Evolutionary conservation across 2,888 invertebrate genomes (phyloP).

Genomic region (Calameuta pallipes): DNA sequence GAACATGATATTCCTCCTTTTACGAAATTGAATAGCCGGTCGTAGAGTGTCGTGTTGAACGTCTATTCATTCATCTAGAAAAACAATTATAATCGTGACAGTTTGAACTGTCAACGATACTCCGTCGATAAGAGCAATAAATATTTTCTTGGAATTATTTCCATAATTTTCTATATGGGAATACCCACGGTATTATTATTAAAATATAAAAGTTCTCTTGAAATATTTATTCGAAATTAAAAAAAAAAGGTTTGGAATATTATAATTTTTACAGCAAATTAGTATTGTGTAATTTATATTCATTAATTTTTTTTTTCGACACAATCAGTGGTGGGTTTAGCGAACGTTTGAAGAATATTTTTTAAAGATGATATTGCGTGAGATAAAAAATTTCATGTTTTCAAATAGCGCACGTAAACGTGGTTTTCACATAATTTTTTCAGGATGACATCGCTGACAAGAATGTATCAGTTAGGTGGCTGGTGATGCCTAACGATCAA

Average conservation of each 20-base stretch:
- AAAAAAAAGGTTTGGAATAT: neutral
- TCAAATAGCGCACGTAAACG: neutral
- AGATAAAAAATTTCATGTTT: neutral
- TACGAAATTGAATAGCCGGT: neutral
- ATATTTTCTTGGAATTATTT: neutral
- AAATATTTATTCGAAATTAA: neutral
- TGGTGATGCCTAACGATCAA: neutral
- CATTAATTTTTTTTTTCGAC: neutral
- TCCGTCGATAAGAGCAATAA: neutral
- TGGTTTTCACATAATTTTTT: neutral
- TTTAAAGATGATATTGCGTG: neutral
- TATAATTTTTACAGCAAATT: neutral
- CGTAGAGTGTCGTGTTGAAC: neutral
- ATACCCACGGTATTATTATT: neutral
- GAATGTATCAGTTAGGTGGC: neutral
- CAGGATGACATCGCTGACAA: neutral
- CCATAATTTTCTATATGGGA: neutral
- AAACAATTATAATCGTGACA: neutral
- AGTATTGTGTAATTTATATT: neutral
- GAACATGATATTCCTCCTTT: neutral
- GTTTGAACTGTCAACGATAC: neutral
- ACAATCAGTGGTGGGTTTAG: neutral
- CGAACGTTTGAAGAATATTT: neutral
- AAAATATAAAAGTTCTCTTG: neutral
- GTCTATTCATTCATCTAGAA: neutral